Conservation (phyloP, 2,113 vertebrate genomes). For the Bubalus kerabau region DNA sequence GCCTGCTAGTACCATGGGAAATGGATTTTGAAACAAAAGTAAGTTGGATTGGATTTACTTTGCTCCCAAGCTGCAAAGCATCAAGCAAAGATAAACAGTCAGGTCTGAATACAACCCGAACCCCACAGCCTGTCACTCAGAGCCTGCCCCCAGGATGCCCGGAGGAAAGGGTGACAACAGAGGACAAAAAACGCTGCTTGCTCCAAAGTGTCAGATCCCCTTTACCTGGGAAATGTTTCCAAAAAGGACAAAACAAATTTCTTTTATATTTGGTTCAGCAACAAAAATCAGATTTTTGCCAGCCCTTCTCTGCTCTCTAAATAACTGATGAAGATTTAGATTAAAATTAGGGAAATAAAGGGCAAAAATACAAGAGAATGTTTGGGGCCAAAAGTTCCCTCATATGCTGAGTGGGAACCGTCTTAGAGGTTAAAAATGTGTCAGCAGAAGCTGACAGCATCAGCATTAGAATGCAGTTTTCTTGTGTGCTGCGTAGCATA, state of each 20-base stretch:
- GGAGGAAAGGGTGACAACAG: rapidly evolving
- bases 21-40: neutral
- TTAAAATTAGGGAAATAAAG: neutral
- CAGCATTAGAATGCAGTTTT: neutral
- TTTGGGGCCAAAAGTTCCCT: neutral
- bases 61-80: neutral
- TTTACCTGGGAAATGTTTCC: neutral
- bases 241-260: neutral
- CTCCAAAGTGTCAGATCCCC: neutral
- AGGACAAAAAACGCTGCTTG: neutral
- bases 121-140: neutral
- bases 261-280: neutral
- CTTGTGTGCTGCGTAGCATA: neutral
- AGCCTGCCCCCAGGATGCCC: rapidly evolving
- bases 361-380: neutral
- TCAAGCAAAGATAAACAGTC: neutral
- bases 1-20: neutral
- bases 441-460: neutral
- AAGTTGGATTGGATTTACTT: neutral
- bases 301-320: neutral
- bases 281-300: neutral
- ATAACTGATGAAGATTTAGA: neutral
- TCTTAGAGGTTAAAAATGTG: neutral
- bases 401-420: rapidly evolving
- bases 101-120: neutral